Base-by-base conservation (phyloP, 2,797 vertebrate genomes). In the Pseudochirops corinnae region DNA sequence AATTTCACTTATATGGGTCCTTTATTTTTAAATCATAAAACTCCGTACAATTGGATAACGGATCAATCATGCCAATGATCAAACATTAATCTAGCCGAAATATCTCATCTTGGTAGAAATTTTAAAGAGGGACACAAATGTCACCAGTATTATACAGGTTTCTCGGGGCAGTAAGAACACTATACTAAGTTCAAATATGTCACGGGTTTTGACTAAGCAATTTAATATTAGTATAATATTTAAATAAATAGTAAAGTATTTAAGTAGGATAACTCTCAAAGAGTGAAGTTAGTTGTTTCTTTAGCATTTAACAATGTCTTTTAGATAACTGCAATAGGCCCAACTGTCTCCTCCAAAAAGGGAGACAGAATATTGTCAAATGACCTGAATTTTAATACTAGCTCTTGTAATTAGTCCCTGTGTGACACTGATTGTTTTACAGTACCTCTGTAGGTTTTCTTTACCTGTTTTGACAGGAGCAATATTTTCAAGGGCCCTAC, bases 21-120 rank as follows among this genome's bases (percentile, higher is more conserved):
- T 52, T 93, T 82, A 52, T 91, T 92, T 92, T 97, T 95, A 93
- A 92, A 53, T 3, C 33, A 31, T n/a, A 31, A 1, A 31, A 90
- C 12, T 46, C 62, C 29, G 74, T 55, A 56, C 18, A 39, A 52
- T 12, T n/a, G 31, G 33, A 9, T 31, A 50, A 55, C 62, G 60
- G 46, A 31, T 62, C 56, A 28, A 57, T 74, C 82, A 53, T 82
- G 6, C 28, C n/a, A 91, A 52, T 24, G 0, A 62, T 18, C 39
- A 50, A 14, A 14, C 14, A 67, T 28, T 10, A 4, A 9, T 29
- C 94, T 12, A 91, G 39, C n/a, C 24, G n/a, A 33, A 52, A 53
- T 7, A 16, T 4, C 3, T 24, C 50, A 26, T 90, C 39, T 33
- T 5, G 55, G 26, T 7, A 56, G n/a, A 95, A 4, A 33, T 11